Evolutionary conservation across 1,140 invertebrate genomes (phyloP), one percentile per base, ranked within the genome.

Genomic region (Solenopsis invicta): DNA sequence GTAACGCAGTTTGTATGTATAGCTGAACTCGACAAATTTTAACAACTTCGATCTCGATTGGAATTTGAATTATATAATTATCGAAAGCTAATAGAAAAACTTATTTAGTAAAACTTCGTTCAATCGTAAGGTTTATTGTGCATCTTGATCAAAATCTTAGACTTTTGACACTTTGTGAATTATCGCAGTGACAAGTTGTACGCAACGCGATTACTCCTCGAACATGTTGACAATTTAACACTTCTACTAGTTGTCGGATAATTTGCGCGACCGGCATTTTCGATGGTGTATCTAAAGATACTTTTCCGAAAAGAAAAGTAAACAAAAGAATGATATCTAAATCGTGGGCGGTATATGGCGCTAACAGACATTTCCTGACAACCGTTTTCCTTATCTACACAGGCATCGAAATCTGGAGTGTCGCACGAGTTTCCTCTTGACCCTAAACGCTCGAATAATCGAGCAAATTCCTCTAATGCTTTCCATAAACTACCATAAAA

Each of bases 311-410:
- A 69, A 41, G 18, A 54, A 84, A 13, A 66, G 24, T 21, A 85
- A 91, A 91, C 69, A 91, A 91, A 89, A 91, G 66, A 24, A 29
- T 59, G 88, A 88, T 88, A 87, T 91, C 88, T 88, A 90, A 91
- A 91, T 91, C 87, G 78, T 67, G 66, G 77, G 50, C 52, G 62
- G 71, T 75, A 24, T 74, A 81, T 82, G 52, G 50, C 77, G 76
- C 52, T 48, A 54, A 62, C 61, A 59, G 76, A 90, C 71, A 69
- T 59, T 76, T 81, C 66, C 77, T 86, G 87, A 91, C 93, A 93
- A 92, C 92, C 91, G 93, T 93, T 93, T 87, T 87, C n/a, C 90
- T 93, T 93, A 93, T 93, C 92, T 93, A 86, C 77, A 48, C 85
- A 78, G 80, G 90, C 77, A 93, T 93, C 93, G 87, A 93, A 93